Evolutionary conservation across 2,888 invertebrate genomes (phyloP).

Genomic region (Oegoconia quadripuncta): DNA sequence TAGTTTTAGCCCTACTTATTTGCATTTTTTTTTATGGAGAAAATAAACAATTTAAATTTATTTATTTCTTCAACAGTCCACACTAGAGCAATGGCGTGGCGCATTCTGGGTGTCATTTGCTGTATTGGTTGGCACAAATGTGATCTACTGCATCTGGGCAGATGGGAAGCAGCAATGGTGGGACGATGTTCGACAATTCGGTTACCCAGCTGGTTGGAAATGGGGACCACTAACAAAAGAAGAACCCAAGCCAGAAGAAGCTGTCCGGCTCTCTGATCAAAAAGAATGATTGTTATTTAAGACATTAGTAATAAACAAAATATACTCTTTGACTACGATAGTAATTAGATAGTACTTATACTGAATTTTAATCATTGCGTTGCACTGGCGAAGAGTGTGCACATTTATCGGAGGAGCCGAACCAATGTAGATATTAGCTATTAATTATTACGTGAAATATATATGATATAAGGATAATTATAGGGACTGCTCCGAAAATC

Average conservation of each 20-base stretch:
- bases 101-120: slow-evolving; percentile 87
- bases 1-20: no score
- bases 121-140: slow-evolving; percentile 81
- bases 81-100: slow-evolving; percentile 81
- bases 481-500: no score
- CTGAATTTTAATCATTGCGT: not conserved
- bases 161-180: slow-evolving; percentile 86
- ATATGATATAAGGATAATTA: no score
- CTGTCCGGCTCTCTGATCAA: slow-evolving; percentile 41
- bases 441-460: no score
- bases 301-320: not conserved
- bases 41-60: no score
- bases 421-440: no score
- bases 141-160: slow-evolving; percentile 82
- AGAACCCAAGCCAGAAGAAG: slow-evolving; percentile 42
- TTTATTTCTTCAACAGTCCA: no score
- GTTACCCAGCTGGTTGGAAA: slow-evolving; percentile 62
- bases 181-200: slow-evolving; percentile 82
- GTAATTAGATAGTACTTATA: not conserved
- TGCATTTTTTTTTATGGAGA: no score
- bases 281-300: slow-evolving; percentile 3
- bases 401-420: not conserved
- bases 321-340: slow-evolving; percentile 3
- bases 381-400: not conserved
- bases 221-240: slow-evolving; percentile 51